Conservation (phyloP, 2,888 invertebrate species). For the Drosophila gaucha region DNA sequence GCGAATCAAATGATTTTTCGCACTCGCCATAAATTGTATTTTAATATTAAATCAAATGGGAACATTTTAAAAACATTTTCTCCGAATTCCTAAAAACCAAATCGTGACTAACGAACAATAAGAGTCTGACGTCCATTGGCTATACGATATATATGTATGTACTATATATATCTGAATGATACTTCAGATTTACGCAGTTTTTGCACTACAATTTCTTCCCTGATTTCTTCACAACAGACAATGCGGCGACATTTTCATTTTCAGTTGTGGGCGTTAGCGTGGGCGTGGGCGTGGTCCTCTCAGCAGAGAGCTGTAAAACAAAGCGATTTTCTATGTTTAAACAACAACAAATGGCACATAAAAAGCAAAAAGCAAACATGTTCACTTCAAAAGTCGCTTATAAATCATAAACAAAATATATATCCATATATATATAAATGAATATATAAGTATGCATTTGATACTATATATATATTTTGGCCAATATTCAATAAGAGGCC, state of each 20-base stretch:
- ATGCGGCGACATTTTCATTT: slow-evolving; percentile 62
- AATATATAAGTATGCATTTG: too few species aligned
- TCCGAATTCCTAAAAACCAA: slow-evolving; percentile 44
- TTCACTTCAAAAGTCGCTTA: slow-evolving; percentile 69
- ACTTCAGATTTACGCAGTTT: slow-evolving; percentile 63
- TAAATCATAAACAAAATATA: slow-evolving; percentile 68
- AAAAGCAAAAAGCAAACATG: slow-evolving; percentile 58
- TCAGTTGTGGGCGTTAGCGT: slow-evolving; percentile 22
- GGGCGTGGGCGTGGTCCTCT: slow-evolving; percentile 30
- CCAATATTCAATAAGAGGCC: slow-evolving; percentile 39
- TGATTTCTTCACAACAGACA: slow-evolving; percentile 57
- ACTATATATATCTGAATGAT: background rate
- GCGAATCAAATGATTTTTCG: slow-evolving; percentile 67
- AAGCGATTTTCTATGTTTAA: slow-evolving; percentile 69
- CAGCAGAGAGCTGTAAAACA: slow-evolving; percentile 47
- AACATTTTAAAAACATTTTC: slow-evolving; percentile 8
- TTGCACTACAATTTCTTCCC: slow-evolving; percentile 44
- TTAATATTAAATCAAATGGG: slow-evolving; percentile 33
- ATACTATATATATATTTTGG: slow-evolving; percentile 15
- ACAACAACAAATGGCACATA: slow-evolving; percentile 61
- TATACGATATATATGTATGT: background rate
- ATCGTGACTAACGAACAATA: slow-evolving; percentile 62
- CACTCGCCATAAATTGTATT: slow-evolving; percentile 42
- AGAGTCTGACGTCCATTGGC: slow-evolving; percentile 65
- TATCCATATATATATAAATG: slow-evolving; percentile 1